Percentiles rank a stretch among this genome's conserved stretches.
Conservation (phyloP, 2,113 vertebrate species). For the Stomatorhinus ivindoensis region DNA sequence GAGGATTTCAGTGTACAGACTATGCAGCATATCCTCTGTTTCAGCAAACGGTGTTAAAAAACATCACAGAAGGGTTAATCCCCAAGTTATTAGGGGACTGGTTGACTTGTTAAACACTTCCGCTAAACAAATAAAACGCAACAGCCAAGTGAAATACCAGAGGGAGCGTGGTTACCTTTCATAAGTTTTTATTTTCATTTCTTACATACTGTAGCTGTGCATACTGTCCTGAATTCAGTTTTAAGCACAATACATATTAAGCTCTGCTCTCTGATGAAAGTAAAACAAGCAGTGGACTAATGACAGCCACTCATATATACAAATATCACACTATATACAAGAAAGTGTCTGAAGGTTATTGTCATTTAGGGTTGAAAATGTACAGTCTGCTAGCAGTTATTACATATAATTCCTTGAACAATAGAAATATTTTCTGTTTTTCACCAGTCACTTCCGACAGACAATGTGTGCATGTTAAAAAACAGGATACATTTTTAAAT, state of each 20-base stretch:
- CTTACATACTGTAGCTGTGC: neutral
- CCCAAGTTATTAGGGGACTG: neutral
- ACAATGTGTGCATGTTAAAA: conserved; percentile 19
- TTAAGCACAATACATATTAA: neutral
- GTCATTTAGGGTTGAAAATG: conserved; percentile 1
- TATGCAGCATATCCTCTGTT: neutral
- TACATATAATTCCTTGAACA: conserved; percentile 9
- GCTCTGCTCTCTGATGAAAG: neutral
- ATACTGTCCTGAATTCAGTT: conserved; percentile 3
- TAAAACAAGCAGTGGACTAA: neutral
- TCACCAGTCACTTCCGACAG: neutral
- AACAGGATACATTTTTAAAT: conserved; percentile 12
- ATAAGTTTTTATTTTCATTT: conserved; percentile 1
- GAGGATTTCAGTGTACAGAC: neutral
- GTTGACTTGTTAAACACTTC: neutral
- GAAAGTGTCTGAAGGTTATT: conserved; percentile 22
- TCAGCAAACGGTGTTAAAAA: neutral
- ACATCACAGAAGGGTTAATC: neutral
- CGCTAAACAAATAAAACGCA: neutral
- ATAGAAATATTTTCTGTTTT: neutral
- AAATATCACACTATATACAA: conserved; percentile 29
- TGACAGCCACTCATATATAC: conserved; percentile 26
- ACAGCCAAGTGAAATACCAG: neutral
- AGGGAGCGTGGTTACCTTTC: neutral
- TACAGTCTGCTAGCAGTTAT: conserved; percentile 14